These are phyloP conservation scores for Amphipoea lucens DNA, from an alignment of 2,888 invertebrate species.

Conservation along the genomic window DNA sequence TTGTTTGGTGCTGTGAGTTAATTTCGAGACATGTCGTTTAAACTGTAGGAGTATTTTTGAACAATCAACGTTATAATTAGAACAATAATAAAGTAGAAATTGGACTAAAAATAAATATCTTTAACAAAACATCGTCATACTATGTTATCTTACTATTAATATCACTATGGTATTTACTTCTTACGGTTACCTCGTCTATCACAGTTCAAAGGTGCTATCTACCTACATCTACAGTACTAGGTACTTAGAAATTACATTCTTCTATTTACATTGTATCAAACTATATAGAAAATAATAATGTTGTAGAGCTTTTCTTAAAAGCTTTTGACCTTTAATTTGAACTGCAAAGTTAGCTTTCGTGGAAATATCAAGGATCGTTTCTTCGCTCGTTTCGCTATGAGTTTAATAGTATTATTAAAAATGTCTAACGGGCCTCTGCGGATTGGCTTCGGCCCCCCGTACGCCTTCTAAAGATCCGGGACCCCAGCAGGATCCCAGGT, in stretches of 20 bases:
- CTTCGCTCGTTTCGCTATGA: neutral
- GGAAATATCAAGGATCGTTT: neutral
- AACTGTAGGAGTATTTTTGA: neutral
- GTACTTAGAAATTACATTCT: neutral
- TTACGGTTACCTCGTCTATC: constrained; percentile 49
- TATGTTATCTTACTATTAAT: constrained; percentile 12
- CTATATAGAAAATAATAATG: neutral
- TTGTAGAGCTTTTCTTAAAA: neutral
- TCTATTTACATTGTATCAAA: constrained; percentile 5
- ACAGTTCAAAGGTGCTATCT: constrained; percentile 52
- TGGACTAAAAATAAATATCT: neutral
- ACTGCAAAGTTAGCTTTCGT: neutral
- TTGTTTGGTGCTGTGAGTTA: neutral
- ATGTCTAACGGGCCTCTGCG: neutral
- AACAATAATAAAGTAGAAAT: neutral
- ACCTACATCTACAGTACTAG: constrained; percentile 14
- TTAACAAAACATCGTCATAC: constrained; percentile 6
- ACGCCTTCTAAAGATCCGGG: neutral
- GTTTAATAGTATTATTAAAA: neutral
- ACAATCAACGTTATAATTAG: neutral
- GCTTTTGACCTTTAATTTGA: neutral
- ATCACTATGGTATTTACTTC: constrained; percentile 35
- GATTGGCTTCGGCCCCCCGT: neutral
- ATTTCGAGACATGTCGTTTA: no score
- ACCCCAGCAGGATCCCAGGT: neutral